Percentiles rank a stretch among this genome's conserved stretches.
phyloP scores from a whole-genome alignment of 1,140 invertebrate genomes.

The Euwallacea similis region DNA sequence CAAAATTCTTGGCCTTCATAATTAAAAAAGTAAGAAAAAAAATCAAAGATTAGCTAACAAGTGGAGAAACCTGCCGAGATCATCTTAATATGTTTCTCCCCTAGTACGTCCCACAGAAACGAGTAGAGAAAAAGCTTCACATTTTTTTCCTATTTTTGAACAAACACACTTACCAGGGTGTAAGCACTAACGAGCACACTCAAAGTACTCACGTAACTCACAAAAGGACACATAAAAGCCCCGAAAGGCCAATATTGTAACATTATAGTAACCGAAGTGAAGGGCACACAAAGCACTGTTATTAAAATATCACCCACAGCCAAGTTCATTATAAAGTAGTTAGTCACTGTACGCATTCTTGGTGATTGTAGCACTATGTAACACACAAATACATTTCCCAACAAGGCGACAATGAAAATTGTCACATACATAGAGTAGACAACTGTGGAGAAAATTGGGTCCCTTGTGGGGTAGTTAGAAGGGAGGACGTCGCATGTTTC shows the following conservation, averaged over 20 bases:
- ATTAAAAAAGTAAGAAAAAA: too few relatives aligned
- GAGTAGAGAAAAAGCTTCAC: not conserved
- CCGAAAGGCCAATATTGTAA: conserved; percentile 86
- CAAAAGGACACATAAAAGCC: conserved; percentile 70
- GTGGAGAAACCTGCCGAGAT: too few relatives aligned
- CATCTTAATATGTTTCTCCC: too few relatives aligned
- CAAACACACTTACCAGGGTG: conserved; percentile 60
- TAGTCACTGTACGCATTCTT: conserved; percentile 84
- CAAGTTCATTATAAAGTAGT: conserved; percentile 85
- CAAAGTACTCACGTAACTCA: conserved; percentile 77
- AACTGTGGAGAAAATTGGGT: conserved; percentile 41
- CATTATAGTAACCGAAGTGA: conserved; percentile 75
- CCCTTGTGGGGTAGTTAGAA: conserved; percentile 16
- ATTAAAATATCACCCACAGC: conserved; percentile 84
- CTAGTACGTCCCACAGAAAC: not conserved
- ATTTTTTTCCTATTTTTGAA: not conserved
- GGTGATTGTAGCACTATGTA: conserved; percentile 77
- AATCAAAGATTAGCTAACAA: too few relatives aligned
- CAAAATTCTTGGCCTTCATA: too few relatives aligned
- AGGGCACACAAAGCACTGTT: conserved; percentile 84
- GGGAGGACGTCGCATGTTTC: conserved; percentile 24
- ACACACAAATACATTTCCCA: conserved; percentile 81
- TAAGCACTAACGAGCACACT: conserved; percentile 84
- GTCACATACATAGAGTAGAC: conserved; percentile 74
- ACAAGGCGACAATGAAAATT: conserved; percentile 73